Percentiles rank a stretch among this genome's conserved stretches.
Conservation (phyloP, 2,113 vertebrate species). For the Xiphophorus hellerii region DNA sequence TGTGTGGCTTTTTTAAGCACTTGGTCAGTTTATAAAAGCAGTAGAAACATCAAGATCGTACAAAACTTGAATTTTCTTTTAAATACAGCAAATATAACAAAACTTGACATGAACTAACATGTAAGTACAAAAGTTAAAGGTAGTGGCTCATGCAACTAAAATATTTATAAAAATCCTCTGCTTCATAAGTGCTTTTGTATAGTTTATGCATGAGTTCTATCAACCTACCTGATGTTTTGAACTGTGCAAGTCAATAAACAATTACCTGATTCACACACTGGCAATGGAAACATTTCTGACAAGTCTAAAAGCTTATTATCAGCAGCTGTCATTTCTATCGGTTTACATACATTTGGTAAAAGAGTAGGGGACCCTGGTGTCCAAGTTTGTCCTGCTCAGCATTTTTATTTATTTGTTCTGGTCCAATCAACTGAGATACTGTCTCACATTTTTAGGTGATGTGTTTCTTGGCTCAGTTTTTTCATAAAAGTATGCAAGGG, state of each 20-base stretch:
- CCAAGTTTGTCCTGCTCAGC: too few species aligned
- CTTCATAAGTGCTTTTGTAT: slow-evolving; percentile 69
- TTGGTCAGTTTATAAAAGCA: too few species aligned
- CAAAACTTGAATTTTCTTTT: too few species aligned
- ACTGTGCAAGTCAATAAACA: slow-evolving; percentile 38
- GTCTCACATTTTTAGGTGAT: too few species aligned
- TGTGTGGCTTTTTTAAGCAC: too few species aligned
- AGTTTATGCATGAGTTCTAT: slow-evolving; percentile 73
- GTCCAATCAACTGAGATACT: too few species aligned
- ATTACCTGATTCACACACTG: slow-evolving; percentile 36
- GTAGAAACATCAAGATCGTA: too few species aligned
- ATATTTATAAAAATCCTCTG: slow-evolving; percentile 68
- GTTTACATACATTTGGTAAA: not conserved
- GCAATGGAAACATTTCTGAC: not conserved
- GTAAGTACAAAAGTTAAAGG: slow-evolving; percentile 30
- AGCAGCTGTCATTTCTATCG: not conserved
- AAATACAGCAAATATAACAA: not conserved
- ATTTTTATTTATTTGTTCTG: too few species aligned
- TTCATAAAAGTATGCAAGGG: too few species aligned
- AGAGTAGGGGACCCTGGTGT: too few species aligned
- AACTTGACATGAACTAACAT: slow-evolving; percentile 23
- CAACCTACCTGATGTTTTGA: slow-evolving; percentile 31
- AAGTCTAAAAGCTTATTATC: not conserved
- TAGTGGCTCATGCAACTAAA: slow-evolving; percentile 52
- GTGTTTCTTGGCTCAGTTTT: too few species aligned